phyloP scores from a whole-genome alignment of 2,888 invertebrate genomes.

The Pseudolycoriella hygida region DNA sequence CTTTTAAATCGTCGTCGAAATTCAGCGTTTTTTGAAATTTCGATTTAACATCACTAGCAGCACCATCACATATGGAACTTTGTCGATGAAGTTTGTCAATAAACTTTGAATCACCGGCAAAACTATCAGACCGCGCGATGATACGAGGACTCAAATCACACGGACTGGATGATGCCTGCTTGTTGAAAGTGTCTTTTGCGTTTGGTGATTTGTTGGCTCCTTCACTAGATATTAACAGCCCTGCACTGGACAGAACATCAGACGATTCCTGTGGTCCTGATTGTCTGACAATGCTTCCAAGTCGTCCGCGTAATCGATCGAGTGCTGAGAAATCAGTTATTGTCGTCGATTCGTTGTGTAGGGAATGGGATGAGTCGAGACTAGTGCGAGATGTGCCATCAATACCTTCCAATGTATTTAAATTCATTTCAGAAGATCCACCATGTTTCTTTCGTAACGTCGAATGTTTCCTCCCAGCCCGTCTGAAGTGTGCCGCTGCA shows the following conservation, averaged over 20 bases:
- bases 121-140: conserved; percentile 50
- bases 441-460: conserved; percentile 27
- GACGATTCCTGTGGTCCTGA: conserved; percentile 22
- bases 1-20: conserved; percentile 3
- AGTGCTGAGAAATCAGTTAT: conserved; percentile 33
- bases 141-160: conserved; percentile 35
- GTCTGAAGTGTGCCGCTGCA: conserved; percentile 76
- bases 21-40: conserved; percentile 8
- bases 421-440: conserved; percentile 24
- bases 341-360: conserved; percentile 10
- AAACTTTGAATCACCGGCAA: conserved; percentile 63
- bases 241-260: conserved; percentile 30
- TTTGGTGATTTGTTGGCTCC: conserved; percentile 12
- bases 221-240: conserved; percentile 33
- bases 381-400: conserved; percentile 29
- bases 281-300: conserved; percentile 46
- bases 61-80: conserved; percentile 12
- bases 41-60: conserved; percentile 12
- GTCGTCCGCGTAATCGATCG: conserved; percentile 37
- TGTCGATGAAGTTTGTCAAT: conserved; percentile 47
- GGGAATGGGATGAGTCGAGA: conserved; percentile 23
- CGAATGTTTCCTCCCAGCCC: conserved; percentile 48
- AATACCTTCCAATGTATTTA: conserved; percentile 25
- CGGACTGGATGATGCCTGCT: conserved; percentile 38
- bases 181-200: conserved; percentile 6